Evolutionary conservation across 2,113 vertebrate species (phyloP).

Genomic region (Gambusia holbrooki): DNA sequence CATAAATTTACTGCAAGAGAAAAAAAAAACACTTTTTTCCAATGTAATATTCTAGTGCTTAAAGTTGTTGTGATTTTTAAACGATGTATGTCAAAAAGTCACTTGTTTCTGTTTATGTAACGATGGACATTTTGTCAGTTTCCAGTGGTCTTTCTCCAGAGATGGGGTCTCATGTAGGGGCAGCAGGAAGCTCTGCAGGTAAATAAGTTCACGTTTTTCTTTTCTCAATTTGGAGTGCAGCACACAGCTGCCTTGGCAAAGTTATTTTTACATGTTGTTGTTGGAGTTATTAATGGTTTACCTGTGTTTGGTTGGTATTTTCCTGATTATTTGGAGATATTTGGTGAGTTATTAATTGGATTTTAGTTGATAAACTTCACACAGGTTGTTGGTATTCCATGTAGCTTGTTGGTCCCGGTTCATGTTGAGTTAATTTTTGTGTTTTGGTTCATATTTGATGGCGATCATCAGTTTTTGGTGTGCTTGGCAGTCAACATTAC

Average conservation of each 20-base stretch:
- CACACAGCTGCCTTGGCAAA: not conserved
- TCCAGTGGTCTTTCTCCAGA: constrained; percentile 26
- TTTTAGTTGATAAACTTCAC: no score
- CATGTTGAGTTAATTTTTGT: no score
- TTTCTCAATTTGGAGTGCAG: not conserved
- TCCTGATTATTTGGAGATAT: no score
- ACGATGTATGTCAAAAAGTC: not conserved
- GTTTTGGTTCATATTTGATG: no score
- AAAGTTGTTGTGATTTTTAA: not conserved
- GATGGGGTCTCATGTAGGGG: constrained; percentile 13
- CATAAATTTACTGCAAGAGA: not conserved
- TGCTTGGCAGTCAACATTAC: no score
- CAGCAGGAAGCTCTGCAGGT: constrained; percentile 49
- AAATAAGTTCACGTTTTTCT: not conserved
- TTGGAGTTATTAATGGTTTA: not conserved
- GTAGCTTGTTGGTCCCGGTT: no score
- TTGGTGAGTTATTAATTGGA: no score
- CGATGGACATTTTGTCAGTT: constrained; percentile 16
- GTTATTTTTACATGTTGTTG: not conserved
- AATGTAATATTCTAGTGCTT: not conserved
- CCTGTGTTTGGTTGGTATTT: not conserved
- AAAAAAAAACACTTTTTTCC: not conserved
- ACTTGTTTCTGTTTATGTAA: not conserved
- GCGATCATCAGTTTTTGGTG: no score
- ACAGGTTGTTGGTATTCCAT: no score